Evolutionary conservation across 2,797 vertebrate genomes (phyloP), one percentile per base, ranked within the genome.

Genomic region (Triplophysa bombifrons): DNA sequence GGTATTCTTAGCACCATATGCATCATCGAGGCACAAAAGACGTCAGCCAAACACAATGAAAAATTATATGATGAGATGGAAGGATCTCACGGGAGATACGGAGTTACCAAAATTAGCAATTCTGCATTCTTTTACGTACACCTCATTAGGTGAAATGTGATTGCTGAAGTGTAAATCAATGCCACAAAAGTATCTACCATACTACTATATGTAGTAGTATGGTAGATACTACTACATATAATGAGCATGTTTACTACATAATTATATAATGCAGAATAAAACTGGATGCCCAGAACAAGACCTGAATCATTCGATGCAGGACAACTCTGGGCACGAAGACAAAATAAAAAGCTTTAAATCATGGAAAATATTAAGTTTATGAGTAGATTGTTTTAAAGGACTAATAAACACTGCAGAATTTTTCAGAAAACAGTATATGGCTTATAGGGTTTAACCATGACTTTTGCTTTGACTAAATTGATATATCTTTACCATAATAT

Each of bases 1-100:
- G 85, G 85, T 90, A 91, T 92, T 90, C 90, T 90, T 91, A 90
- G 90, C 86, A 84, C 79, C 69, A 67, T 38, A 68, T 70, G 71
- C 85, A 80, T 80, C 73, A 78, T 61, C 63, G 76, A 85, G 78
- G 87, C 46, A 13, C 72, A 85, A 44, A 9, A 67, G 71, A 80
- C 55, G 16, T 69, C 71, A 83, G 77, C 86, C 78, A 75, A 85
- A 70, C 25, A 63, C 80, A 68, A 68, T 80, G 61, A 69, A 72
- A 27, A 81, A 78, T 78, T 56, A 82, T 53, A 56, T 81, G 67
- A 82, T 30, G 9, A 74, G 55, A 63, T 14, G 12, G 58, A 53
- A 50, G 41, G 67, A 77, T 72, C 65, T 55, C 51, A 34, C 60
- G 8, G 46, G 71, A 76, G 34, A 58, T 46, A 44, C 60, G 3